Base-by-base conservation (phyloP, 2,888 invertebrate genomes). In the Drosophila algonquin region DNA sequence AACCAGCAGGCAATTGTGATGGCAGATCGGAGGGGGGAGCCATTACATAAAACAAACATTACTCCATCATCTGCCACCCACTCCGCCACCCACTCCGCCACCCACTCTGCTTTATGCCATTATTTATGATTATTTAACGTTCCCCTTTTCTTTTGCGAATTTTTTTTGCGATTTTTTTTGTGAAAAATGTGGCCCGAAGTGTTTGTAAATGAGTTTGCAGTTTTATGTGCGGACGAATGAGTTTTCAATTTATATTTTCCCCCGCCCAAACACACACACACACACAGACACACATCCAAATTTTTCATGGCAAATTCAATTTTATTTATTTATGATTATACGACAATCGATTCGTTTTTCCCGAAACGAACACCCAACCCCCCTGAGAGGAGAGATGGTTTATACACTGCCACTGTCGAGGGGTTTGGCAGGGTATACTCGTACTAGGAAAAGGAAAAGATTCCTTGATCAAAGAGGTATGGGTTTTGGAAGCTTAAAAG, bases 271-370 rank as follows among this genome's bases (percentile, higher is more conserved):
- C 3, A 21, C 3, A 21, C 21, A 68, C 69, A 73, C 21, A 65
- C 63, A 69, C 14, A 14, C 14, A 14, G 10, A 35, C 62, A 58
- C 63, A 30, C 30, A 61, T 54, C 62, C 72, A 68, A 71, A 76
- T 72, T 67, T 65, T 86, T 88, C 75, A 75, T 77, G 68, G 79
- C 48, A 64, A 86, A 88, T 79, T 79, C 89, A 79, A 84, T 88
- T 84, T 84, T 86, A 83, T 88, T 88, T 84, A 88, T 84, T 84
- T 84, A 88, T 86, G 81, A 83, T 83, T 80, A 85, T 80, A 75
- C 77, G 87, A 88, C 71, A 77, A 73, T 73, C 75, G 75, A 83
- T 80, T 82, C 77, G 77, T 73, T 79, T 54, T 44, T 21, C 27
- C 35, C 16, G 21, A 14, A 14, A 14, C 40, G 6, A 40, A 40